Base-by-base conservation (phyloP, 2,888 invertebrate genomes). In the Atethmia centrago region DNA sequence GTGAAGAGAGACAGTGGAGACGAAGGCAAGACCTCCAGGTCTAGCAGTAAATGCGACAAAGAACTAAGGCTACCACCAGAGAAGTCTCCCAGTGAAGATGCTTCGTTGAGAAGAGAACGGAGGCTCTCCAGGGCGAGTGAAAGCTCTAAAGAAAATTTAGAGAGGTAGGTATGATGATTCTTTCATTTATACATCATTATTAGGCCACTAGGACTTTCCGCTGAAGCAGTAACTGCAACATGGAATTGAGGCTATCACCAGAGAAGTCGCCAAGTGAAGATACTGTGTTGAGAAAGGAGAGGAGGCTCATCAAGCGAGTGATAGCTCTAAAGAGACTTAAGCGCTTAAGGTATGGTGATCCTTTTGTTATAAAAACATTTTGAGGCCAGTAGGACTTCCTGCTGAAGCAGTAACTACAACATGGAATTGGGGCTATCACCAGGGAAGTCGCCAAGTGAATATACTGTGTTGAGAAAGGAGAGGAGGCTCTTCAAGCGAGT, bases 221-320 rank as follows among this genome's bases (percentile, higher is more conserved):
- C 21, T 93, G 94, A 12, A 92, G 93, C 80, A 94, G 94, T 85
- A 93, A 89, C 84, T 91, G 93, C 3, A 95, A 95, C 56, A 95
- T 92, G 81, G 95, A 95, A 67, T 85, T 95, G 7, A 91, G 90
- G 61, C 78, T 94, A 49, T 93, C 93, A 0, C 93, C 94, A 0
- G 95, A 95, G 74, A 96, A 93, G 87, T 95, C 95, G 0, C 95
- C 95, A 3, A 92, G 92, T 49, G 95, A 95, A 51, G 92, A 92
- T 71, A 88, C 88, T 3, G 87, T 86, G 21, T 31, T 90, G 64
- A 93, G 89, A 70, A 89, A 86, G 55, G 94, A 95, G 19, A 85
- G 95, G 16, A 85, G 90, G 1, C 85, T 93, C 21, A n/a, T n/a
- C n/a, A n/a, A n/a, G 90, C 94, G 12, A 94, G 94, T 79, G 96